Evolutionary conservation across 2,888 invertebrate genomes (phyloP).

Genomic region (Halocaridina rubra): DNA sequence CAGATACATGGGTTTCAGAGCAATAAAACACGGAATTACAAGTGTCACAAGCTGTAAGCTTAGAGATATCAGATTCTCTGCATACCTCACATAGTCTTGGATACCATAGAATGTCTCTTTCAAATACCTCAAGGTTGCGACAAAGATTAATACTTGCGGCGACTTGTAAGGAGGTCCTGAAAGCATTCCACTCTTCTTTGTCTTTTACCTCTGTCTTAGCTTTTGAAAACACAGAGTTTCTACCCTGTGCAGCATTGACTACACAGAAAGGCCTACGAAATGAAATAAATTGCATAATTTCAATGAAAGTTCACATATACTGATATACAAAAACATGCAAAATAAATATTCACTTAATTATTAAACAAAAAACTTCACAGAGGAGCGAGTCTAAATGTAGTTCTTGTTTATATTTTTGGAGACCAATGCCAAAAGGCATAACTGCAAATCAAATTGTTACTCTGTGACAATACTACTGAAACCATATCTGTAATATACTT

Average conservation of each 20-base stretch:
- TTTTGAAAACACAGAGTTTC: slow-evolving; percentile 14
- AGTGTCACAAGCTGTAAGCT: background rate
- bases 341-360: too few relatives aligned
- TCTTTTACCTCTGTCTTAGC: background rate
- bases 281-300: too few relatives aligned
- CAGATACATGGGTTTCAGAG: background rate
- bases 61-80: background rate
- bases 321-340: too few relatives aligned
- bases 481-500: too few relatives aligned
- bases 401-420: too few relatives aligned
- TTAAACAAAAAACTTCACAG: too few relatives aligned
- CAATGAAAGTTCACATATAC: too few relatives aligned
- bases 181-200: background rate
- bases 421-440: too few relatives aligned
- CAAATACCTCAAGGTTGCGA: slow-evolving; percentile 3
- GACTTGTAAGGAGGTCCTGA: background rate
- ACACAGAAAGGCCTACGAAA: background rate
- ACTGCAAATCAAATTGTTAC: too few relatives aligned
- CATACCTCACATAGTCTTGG: slow-evolving; percentile 38
- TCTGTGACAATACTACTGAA: too few relatives aligned
- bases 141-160: background rate
- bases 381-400: too few relatives aligned
- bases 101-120: slow-evolving; percentile 30
- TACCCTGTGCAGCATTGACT: background rate
- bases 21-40: slow-evolving; percentile 49